Conservation (phyloP, 1,140 invertebrate species). For the Drosophila pseudoobscura region DNA sequence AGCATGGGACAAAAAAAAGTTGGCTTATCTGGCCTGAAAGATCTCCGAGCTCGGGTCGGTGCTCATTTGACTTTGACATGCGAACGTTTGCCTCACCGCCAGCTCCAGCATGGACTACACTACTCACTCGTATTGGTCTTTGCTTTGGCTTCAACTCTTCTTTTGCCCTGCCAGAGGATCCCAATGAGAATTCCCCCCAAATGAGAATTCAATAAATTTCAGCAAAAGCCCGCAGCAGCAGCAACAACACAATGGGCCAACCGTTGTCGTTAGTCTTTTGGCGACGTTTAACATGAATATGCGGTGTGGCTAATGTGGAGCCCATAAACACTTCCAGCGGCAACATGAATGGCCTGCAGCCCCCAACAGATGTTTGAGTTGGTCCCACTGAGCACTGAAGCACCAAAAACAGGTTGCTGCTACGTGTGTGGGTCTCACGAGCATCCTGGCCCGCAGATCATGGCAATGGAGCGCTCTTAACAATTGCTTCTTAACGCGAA, state of each 20-base stretch:
- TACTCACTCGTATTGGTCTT: neutral
- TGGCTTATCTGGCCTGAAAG: constrained; percentile 64
- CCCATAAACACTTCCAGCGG: constrained; percentile 82
- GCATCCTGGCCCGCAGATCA: constrained; percentile 23
- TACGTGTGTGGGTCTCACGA: constrained; percentile 66
- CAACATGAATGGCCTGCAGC: constrained; percentile 71
- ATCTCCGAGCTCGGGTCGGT: constrained; percentile 55
- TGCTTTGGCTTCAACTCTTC: constrained; percentile 8
- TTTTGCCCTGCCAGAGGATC: constrained; percentile 11
- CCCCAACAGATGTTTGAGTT: constrained; percentile 50
- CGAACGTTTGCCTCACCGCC: constrained; percentile 49
- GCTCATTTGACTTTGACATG: constrained; percentile 77
- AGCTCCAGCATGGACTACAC: constrained; percentile 20
- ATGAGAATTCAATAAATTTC: constrained; percentile 82
- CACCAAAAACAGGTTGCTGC: constrained; percentile 68
- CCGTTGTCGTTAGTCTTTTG: constrained; percentile 78
- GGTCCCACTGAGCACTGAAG: neutral
- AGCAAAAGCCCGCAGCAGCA: constrained; percentile 49
- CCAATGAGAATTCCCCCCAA: constrained; percentile 39
- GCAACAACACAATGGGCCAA: constrained; percentile 65
- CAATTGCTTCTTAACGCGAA: constrained; percentile 80
- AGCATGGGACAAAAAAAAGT: constrained; percentile 45
- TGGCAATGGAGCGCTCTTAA: constrained; percentile 44
- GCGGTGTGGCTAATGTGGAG: constrained; percentile 83
- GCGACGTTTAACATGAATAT: constrained; percentile 82